A percentile compares a stretch with the other conserved stretches of the same genome.
These are phyloP conservation scores for Melanotaenia nigrans DNA, from an alignment of 2,797 vertebrate genomes.

Conservation along the genomic window DNA sequence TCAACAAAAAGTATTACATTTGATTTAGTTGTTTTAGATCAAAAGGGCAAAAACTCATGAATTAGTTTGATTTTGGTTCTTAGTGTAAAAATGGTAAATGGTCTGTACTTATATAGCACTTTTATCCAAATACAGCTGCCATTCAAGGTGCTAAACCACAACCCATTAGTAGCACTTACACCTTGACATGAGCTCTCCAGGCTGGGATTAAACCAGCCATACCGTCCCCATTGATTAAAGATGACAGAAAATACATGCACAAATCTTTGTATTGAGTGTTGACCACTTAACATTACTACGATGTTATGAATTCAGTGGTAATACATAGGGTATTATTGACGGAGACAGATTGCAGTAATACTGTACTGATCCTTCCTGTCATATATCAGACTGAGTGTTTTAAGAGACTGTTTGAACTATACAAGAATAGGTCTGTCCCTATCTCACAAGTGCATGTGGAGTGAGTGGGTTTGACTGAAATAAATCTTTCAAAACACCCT, in stretches of 20 bases:
- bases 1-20: background rate
- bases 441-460: conserved; percentile 59
- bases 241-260: background rate
- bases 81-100: background rate
- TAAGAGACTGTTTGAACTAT: conserved; percentile 35
- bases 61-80: background rate
- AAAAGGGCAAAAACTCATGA: background rate
- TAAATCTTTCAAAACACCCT: conserved; percentile 77
- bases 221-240: too few relatives aligned
- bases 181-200: too few relatives aligned
- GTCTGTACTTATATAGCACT: too few relatives aligned
- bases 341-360: background rate
- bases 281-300: background rate
- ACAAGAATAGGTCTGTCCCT: conserved; percentile 51
- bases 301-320: background rate
- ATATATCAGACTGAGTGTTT: conserved; percentile 44
- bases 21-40: background rate
- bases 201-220: too few relatives aligned
- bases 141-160: too few relatives aligned
- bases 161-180: too few relatives aligned
- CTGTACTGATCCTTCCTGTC: conserved; percentile 6
- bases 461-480: conserved; percentile 72
- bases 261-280: background rate
- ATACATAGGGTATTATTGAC: background rate
- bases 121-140: too few relatives aligned